Percentiles rank a stretch among this genome's conserved stretches.
Evolutionary conservation across 1,140 invertebrate species (phyloP).

Genomic region (Heliconius melpomene): DNA sequence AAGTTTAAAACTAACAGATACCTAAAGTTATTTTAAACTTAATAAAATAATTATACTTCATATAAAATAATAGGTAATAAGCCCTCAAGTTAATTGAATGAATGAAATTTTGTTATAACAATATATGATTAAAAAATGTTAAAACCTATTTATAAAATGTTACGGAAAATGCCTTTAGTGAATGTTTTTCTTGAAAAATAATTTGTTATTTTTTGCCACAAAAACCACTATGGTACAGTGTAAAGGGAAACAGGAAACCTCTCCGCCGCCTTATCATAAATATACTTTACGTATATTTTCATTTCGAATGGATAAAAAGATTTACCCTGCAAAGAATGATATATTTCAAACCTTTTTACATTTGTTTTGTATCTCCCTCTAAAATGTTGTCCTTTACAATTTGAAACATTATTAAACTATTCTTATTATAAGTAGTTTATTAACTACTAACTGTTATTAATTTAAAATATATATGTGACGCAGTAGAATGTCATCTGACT

Average conservation of each 20-base stretch:
- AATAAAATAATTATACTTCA: too few relatives aligned
- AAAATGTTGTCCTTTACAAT: neutral
- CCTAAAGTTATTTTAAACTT: too few relatives aligned
- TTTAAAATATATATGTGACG: too few relatives aligned
- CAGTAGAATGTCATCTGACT: too few relatives aligned
- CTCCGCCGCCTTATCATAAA: slow-evolving; percentile 29
- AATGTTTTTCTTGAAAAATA: slow-evolving; percentile 1
- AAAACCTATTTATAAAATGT: neutral
- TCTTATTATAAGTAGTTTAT: too few relatives aligned
- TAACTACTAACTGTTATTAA: too few relatives aligned
- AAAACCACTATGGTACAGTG: slow-evolving; percentile 13
- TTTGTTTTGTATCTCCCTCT: slow-evolving; percentile 3
- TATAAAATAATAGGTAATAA: too few relatives aligned
- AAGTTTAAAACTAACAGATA: too few relatives aligned
- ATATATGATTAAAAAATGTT: neutral
- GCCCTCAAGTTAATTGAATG: too few relatives aligned
- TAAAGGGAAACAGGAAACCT: slow-evolving; percentile 28
- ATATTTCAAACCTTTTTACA: slow-evolving; percentile 39
- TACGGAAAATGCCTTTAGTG: neutral
- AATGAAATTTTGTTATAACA: neutral
- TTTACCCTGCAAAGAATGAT: slow-evolving; percentile 37
- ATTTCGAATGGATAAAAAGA: slow-evolving; percentile 37
- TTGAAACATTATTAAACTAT: neutral
- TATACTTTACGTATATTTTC: slow-evolving; percentile 35
- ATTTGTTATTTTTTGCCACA: slow-evolving; percentile 10